These are phyloP conservation scores for Drosophila nigritarsus DNA, from an alignment of 2,888 invertebrate species.

Conservation along the genomic window DNA sequence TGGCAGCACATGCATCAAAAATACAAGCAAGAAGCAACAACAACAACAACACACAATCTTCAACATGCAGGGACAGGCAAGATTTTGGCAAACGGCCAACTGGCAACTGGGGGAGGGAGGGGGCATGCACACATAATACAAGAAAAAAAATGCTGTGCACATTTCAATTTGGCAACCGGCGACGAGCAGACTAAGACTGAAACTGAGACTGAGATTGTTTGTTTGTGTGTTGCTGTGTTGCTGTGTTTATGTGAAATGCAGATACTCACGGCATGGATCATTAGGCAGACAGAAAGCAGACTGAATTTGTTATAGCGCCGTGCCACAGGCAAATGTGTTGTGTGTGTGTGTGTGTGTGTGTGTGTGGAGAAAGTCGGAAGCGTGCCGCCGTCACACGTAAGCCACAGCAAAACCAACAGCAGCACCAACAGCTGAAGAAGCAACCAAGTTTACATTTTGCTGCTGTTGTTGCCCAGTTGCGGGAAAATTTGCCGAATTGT, in stretches of 20 bases:
- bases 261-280: slow-evolving; percentile 69
- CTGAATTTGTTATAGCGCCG: slow-evolving; percentile 78
- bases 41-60: slow-evolving; percentile 12
- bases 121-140: slow-evolving; percentile 2
- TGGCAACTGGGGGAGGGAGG: neutral
- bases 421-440: slow-evolving; percentile 68
- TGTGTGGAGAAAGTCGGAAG: slow-evolving; percentile 74
- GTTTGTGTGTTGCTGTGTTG: slow-evolving; percentile 38
- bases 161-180: slow-evolving; percentile 68
- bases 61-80: slow-evolving; percentile 21
- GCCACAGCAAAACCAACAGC: slow-evolving; percentile 52
- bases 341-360: slow-evolving; percentile 1
- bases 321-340: slow-evolving; percentile 35
- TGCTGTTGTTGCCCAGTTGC: slow-evolving; percentile 14
- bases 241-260: slow-evolving; percentile 45
- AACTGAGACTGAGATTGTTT: neutral
- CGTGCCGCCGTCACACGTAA: slow-evolving; percentile 67
- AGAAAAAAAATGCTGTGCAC: slow-evolving; percentile 54
- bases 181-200: neutral
- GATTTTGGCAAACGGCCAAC: slow-evolving; percentile 68
- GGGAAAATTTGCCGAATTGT: slow-evolving; percentile 17
- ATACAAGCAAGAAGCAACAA: neutral
- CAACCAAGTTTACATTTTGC: slow-evolving; percentile 40
- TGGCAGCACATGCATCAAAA: slow-evolving; percentile 50
- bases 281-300: slow-evolving; percentile 71